Base-by-base conservation (phyloP, 2,113 vertebrate species). In the Anolis carolinensis region DNA sequence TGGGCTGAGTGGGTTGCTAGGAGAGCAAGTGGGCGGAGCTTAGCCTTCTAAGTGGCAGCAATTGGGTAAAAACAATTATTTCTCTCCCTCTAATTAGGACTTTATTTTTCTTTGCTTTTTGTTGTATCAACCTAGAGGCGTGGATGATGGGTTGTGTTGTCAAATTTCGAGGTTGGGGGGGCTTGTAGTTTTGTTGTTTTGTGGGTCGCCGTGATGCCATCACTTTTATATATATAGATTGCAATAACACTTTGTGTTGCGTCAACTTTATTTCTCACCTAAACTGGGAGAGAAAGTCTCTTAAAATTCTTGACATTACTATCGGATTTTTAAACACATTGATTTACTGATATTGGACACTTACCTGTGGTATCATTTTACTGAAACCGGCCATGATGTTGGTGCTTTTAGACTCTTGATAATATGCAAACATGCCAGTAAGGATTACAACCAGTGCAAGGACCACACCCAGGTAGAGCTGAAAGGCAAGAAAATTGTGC, bases 341-440 rank as follows among this genome's bases (percentile, higher is more conserved):
- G 65, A 30, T 71, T 30, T 23, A 14, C 50, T 79, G 25, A 5
- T 20, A n/a, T 18, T 65, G 63, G 63, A 32, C 8, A 94, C 95
- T 95, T 52, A 97, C 97, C 96, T 96, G 97, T 1, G 97, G 97
- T 55, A 97, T 96, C 97, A 97, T 97, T 92, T 96, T 96, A 39
- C 93, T 95, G 94, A 97, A 97, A 91, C 96, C 96, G 86, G 97
- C 94, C 96, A 97, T 97, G 90, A 97, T 97, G 88, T 97, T 97
- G 30, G 97, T 97, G 87, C 97, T 97, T 91, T 97, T 97, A 36
- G 97, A 96, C 91, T 97, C 97, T 92, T 97, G 97, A 63, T 97
- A 97, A 87, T 97, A 97, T 76, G 97, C 97, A 20, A 97, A 97
- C 84, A 96, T 89, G 1, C 97, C 97, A 0, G 97, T 97, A 74